These are phyloP conservation scores for Drosophila punjabiensis DNA, from an alignment of 1,140 invertebrate genomes.

Conservation along the genomic window DNA sequence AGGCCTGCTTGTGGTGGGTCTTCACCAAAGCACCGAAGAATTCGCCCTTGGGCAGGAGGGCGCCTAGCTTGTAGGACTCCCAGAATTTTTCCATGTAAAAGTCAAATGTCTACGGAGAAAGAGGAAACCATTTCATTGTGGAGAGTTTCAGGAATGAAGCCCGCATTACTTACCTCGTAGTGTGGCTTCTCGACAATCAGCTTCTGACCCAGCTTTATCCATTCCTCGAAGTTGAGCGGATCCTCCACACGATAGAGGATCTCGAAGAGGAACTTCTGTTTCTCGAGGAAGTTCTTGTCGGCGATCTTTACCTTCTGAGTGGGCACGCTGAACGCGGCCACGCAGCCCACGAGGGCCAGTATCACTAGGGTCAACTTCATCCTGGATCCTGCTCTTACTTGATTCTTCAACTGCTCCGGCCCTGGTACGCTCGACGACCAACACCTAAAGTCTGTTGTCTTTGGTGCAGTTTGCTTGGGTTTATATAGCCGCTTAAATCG, in stretches of 20 bases:
- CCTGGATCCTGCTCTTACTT: conserved; percentile 29
- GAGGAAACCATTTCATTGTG: not conserved
- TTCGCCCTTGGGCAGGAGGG: conserved; percentile 87
- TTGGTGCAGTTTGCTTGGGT: not conserved
- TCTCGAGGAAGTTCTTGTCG: conserved; percentile 83
- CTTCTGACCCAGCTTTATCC: conserved; percentile 61
- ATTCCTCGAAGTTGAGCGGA: conserved; percentile 74
- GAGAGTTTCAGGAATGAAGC: not conserved
- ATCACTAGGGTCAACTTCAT: conserved; percentile 74
- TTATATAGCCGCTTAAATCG: conserved; percentile 50
- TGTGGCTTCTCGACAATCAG: conserved; percentile 59
- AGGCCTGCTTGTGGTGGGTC: conserved; percentile 88
- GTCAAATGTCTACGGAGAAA: conserved; percentile 85
- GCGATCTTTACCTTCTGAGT: conserved; percentile 60
- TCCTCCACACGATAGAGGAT: conserved; percentile 88
- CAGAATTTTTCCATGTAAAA: conserved; percentile 88
- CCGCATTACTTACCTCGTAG: conserved; percentile 75
- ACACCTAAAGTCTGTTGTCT: conserved; percentile 79
- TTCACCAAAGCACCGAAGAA: conserved; percentile 88
- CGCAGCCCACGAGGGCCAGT: conserved; percentile 71
- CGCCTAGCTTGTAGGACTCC: conserved; percentile 86
- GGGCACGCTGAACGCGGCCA: conserved; percentile 62
- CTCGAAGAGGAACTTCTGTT: conserved; percentile 88
- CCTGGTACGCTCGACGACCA: conserved; percentile 58
- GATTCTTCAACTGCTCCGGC: conserved; percentile 65